Percentiles rank a stretch among this genome's conserved stretches.
Conservation (phyloP, 2,888 invertebrate genomes). For the Sarcophaga rosellei region DNA sequence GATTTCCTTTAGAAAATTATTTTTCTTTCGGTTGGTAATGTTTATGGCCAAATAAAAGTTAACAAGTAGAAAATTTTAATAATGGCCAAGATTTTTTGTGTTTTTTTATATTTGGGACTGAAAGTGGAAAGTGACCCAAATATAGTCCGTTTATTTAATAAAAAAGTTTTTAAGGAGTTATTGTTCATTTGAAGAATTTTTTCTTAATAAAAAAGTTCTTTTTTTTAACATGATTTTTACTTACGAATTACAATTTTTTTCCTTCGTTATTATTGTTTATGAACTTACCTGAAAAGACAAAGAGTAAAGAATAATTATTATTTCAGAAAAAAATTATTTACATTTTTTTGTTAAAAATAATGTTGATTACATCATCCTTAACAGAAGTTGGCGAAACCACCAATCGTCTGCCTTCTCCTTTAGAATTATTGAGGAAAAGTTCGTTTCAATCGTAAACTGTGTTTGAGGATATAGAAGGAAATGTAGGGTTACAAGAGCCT, state of each 20-base stretch:
- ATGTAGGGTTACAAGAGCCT: too few species aligned
- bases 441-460: too few species aligned
- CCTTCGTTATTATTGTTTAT: not conserved
- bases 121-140: not conserved
- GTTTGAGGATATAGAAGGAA: too few species aligned
- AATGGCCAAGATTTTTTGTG: not conserved
- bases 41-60: constrained; percentile 35
- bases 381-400: too few species aligned
- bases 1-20: not conserved
- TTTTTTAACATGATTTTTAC: not conserved
- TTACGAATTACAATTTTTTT: not conserved
- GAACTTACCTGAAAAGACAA: not conserved
- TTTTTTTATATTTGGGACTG: not conserved
- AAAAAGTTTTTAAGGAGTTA: not conserved
- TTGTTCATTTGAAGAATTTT: not conserved
- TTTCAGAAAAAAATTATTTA: not conserved
- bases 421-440: too few species aligned
- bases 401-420: too few species aligned
- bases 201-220: not conserved
- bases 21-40: not conserved
- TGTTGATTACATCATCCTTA: too few species aligned
- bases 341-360: too few species aligned
- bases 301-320: not conserved
- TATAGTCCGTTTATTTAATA: not conserved
- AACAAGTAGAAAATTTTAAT: constrained; percentile 55